Percentiles rank a stretch among this genome's conserved stretches.
phyloP scores from a whole-genome alignment of 2,113 vertebrate genomes.

The Fulmarus glacialis region DNA sequence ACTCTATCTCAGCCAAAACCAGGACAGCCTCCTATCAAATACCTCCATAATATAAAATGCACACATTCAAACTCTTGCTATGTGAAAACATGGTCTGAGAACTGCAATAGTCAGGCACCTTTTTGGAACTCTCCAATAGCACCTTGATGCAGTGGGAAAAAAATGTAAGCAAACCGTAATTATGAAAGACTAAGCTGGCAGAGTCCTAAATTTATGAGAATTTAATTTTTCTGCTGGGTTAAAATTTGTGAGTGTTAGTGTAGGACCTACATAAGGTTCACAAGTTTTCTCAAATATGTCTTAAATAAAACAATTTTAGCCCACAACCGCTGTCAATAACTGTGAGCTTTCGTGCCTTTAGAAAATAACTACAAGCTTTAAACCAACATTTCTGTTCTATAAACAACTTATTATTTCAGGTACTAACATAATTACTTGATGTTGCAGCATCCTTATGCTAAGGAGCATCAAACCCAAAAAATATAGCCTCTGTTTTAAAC shows the following conservation, averaged over 20 bases:
- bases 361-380: conserved; percentile 10
- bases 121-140: background rate
- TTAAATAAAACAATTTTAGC: background rate
- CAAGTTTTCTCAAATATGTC: background rate
- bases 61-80: background rate
- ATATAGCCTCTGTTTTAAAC: background rate
- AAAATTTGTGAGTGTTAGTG: background rate
- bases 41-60: background rate
- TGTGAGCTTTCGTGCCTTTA: background rate
- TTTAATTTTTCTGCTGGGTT: background rate
- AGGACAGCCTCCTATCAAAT: background rate
- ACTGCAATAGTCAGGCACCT: background rate
- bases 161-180: background rate
- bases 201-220: background rate
- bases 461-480: background rate
- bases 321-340: background rate
- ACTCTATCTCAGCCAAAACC: too few species aligned
- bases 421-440: background rate
- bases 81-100: background rate
- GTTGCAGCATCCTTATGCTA: background rate
- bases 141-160: background rate
- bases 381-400: background rate
- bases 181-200: background rate
- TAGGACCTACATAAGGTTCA: background rate
- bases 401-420: background rate